A percentile compares a stretch with the other conserved stretches of the same genome.
phyloP scores from a whole-genome alignment of 23 tunicate species.

The Botrylloides violaceus region DNA sequence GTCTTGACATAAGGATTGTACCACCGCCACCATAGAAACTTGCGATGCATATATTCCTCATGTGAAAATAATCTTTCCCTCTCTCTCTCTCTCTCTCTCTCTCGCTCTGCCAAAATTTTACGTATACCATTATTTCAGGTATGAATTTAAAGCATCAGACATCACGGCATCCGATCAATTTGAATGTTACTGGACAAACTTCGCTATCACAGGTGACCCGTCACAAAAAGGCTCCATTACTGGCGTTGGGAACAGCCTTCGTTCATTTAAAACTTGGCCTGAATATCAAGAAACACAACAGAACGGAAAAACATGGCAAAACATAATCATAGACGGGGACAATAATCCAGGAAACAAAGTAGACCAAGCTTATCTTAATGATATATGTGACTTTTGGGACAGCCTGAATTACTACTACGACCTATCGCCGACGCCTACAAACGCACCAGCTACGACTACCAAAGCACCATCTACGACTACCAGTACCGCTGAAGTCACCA shows the following conservation, averaged over 20 bases:
- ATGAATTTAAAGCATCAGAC: conserved; percentile 1
- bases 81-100: too few relatives aligned
- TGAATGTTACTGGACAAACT: conserved; percentile 20
- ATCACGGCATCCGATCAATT: background rate
- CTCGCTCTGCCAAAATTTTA: too few relatives aligned
- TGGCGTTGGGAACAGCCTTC: background rate
- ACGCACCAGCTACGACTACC: background rate
- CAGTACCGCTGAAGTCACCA: too few relatives aligned
- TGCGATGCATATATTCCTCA: too few relatives aligned
- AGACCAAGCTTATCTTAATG: conserved; percentile 10
- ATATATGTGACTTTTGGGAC: conserved; percentile 62
- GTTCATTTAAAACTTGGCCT: conserved; percentile 8
- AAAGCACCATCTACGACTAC: too few relatives aligned
- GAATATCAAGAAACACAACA: background rate
- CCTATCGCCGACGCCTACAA: conserved; percentile 11
- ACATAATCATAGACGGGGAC: background rate
- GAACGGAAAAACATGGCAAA: background rate
- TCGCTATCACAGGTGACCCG: conserved; percentile 16
- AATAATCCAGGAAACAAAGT: background rate
- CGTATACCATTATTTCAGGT: conserved; percentile 5
- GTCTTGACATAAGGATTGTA: too few relatives aligned
- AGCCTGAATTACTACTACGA: conserved; percentile 31
- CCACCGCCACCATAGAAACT: too few relatives aligned
- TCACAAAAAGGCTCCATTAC: conserved; percentile 1
- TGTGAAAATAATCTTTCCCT: too few relatives aligned